A percentile compares a stretch with the other conserved stretches of the same genome.
phyloP scores from a whole-genome alignment of 2,797 vertebrate genomes.

The Coendou prehensilis region DNA sequence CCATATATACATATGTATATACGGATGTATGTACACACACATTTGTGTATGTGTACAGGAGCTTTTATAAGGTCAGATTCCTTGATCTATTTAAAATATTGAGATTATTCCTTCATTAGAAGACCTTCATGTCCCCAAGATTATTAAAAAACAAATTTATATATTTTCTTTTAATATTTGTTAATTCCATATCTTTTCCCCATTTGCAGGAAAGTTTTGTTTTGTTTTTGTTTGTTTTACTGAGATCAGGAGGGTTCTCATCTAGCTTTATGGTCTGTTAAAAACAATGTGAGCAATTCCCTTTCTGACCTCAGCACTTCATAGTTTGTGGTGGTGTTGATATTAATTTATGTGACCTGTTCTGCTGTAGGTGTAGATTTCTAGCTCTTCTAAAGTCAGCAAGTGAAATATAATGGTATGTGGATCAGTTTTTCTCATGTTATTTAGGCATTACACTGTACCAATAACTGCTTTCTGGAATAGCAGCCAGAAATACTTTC shows the following conservation, averaged over 20 bases:
- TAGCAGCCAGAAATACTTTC: slow-evolving; percentile 58
- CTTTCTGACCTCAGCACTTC: background rate
- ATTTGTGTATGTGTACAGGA: background rate
- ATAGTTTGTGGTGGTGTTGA: fast-evolving
- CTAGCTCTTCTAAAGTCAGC: slow-evolving; percentile 23
- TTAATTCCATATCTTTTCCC: background rate
- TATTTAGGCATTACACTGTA: background rate
- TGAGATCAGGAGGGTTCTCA: background rate
- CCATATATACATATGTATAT: background rate
- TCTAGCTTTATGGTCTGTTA: background rate
- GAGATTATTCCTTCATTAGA: slow-evolving; percentile 6
- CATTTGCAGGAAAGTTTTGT: background rate
- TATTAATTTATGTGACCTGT: background rate
- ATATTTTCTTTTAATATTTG: background rate
- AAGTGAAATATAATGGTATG: background rate
- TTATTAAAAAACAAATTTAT: background rate
- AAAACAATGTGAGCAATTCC: background rate
- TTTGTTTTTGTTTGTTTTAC: background rate
- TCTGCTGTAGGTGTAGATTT: background rate
- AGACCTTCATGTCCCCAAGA: background rate
- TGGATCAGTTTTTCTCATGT: slow-evolving; percentile 14
- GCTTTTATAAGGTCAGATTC: background rate
- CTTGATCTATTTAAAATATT: background rate
- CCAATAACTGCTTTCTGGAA: slow-evolving; percentile 53
- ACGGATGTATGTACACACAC: background rate